Percentiles rank a stretch among this genome's conserved stretches.
Evolutionary conservation across 2,797 vertebrate genomes (phyloP).

Genomic region (Setipinna tenuifilis): DNA sequence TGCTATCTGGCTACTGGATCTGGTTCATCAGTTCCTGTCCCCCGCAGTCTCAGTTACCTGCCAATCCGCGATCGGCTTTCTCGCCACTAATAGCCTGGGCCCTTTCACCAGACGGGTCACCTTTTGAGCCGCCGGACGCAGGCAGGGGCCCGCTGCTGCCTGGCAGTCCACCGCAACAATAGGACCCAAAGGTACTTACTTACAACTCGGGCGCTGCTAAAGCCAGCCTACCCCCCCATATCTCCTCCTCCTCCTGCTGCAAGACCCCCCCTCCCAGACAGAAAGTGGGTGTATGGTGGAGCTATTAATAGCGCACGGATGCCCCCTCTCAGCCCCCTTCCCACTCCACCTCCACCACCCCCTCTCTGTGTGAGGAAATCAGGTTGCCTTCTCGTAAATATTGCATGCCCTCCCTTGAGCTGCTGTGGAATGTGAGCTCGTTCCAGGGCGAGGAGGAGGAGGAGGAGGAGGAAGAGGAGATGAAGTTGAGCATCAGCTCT

Average conservation of each 20-base stretch:
- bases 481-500: neutral
- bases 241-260: neutral
- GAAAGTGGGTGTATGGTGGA: neutral
- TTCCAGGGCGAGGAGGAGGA: constrained; percentile 39
- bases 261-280: neutral
- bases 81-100: neutral
- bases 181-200: neutral
- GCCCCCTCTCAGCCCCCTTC: constrained; percentile 4
- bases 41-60: neutral
- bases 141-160: no score
- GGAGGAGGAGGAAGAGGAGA: neutral
- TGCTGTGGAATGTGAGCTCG: constrained; percentile 51
- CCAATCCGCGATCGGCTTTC: neutral
- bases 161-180: neutral
- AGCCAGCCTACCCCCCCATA: neutral
- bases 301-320: constrained; percentile 66
- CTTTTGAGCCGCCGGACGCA: neutral
- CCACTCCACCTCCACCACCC: no score
- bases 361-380: constrained; percentile 61
- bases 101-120: constrained; percentile 17
- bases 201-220: neutral
- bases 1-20: constrained; percentile 8
- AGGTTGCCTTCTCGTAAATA: constrained; percentile 72
- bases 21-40: constrained; percentile 13
- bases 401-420: constrained; percentile 67